Conservation (phyloP, 2,113 vertebrate genomes). For the Fulica atra region DNA sequence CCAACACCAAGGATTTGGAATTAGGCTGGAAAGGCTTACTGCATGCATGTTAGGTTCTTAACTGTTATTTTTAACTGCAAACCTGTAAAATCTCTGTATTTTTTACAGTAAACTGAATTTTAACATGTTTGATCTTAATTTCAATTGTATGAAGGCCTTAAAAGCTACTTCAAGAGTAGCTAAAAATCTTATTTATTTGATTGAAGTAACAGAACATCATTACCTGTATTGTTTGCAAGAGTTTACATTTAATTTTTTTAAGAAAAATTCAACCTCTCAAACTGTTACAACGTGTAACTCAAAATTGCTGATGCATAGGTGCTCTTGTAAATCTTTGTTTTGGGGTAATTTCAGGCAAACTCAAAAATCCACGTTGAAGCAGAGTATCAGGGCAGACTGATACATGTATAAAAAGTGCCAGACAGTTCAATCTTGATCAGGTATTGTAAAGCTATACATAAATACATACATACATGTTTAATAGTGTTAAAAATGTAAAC, state of each 20-base stretch:
- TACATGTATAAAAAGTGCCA: slow-evolving; percentile 72
- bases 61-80: slow-evolving; percentile 74
- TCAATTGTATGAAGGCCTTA: slow-evolving; percentile 82
- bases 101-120: slow-evolving; percentile 80
- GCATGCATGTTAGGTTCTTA: slow-evolving; percentile 72
- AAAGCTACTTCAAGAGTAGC: slow-evolving; percentile 76
- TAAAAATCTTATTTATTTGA: slow-evolving; percentile 78
- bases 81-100: slow-evolving; percentile 75
- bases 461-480: slow-evolving; percentile 64
- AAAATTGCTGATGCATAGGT: slow-evolving; percentile 51
- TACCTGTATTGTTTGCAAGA: slow-evolving; percentile 64
- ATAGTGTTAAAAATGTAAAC: slow-evolving; percentile 75
- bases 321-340: slow-evolving; percentile 65
- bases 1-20: slow-evolving; percentile 54
- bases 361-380: slow-evolving; percentile 30
- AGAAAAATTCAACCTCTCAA: slow-evolving; percentile 66
- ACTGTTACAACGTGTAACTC: slow-evolving; percentile 20
- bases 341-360: slow-evolving; percentile 49
- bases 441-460: slow-evolving; percentile 77
- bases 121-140: slow-evolving; percentile 75
- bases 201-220: slow-evolving; percentile 63
- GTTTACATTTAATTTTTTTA: slow-evolving; percentile 72
- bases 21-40: slow-evolving; percentile 62
- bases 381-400: slow-evolving; percentile 53
- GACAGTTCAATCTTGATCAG: slow-evolving; percentile 68